phyloP scores from a whole-genome alignment of 2,113 vertebrate species.

The Alligator sinensis region DNA sequence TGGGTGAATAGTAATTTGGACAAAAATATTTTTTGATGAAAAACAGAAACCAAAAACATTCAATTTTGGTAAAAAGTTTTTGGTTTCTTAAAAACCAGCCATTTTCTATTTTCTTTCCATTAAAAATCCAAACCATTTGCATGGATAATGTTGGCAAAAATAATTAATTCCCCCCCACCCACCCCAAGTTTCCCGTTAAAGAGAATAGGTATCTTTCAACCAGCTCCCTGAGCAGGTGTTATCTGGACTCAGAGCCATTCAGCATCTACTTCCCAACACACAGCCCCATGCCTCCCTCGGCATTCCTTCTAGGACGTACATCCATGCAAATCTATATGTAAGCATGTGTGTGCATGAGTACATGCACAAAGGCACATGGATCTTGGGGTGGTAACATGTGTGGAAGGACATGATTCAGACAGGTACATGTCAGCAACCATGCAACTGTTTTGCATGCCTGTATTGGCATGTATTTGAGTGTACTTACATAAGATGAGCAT shows the following conservation, averaged over 20 bases:
- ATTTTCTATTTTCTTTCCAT: background rate
- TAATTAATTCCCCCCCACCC: background rate
- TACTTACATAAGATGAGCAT: too few relatives aligned
- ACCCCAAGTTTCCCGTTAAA: too few relatives aligned
- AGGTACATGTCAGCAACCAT: background rate
- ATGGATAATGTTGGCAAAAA: constrained; percentile 1
- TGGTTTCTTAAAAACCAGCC: background rate
- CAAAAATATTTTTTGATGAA: background rate
- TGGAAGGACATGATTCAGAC: background rate
- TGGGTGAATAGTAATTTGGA: background rate
- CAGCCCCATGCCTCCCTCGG: too few relatives aligned
- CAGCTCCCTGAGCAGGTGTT: background rate
- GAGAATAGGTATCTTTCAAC: background rate
- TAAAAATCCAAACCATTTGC: constrained; percentile 7
- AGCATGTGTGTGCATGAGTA: background rate
- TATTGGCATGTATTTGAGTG: background rate
- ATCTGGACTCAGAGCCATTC: too few relatives aligned
- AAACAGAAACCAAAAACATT: background rate
- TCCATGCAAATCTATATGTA: background rate
- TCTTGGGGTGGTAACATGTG: background rate
- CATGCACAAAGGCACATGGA: background rate
- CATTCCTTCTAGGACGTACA: background rate
- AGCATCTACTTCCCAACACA: too few relatives aligned
- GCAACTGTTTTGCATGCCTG: background rate
- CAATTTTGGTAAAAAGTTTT: background rate